Percentiles rank a stretch among this genome's conserved stretches.
phyloP scores from a whole-genome alignment of 1,140 invertebrate genomes.

The Pseudomyrmex dendroicus region DNA sequence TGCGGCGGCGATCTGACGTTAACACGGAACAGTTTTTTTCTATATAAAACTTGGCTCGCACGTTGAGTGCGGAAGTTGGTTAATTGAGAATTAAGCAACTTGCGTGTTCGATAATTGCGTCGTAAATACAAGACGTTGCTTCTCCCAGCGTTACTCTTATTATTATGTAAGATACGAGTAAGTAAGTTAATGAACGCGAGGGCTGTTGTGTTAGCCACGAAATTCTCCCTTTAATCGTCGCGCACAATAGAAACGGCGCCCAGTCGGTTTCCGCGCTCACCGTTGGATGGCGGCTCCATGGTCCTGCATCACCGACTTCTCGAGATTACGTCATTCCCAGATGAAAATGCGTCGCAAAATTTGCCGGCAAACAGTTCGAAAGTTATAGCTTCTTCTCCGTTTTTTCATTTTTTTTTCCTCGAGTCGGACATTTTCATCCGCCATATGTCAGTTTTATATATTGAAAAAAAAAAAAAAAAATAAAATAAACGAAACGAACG shows the following conservation, averaged over 20 bases:
- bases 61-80: no score
- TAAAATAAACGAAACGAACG: no score
- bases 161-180: neutral
- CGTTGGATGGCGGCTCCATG: slow-evolving; percentile 69
- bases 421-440: no score
- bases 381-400: neutral
- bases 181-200: neutral
- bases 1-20: no score
- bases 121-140: neutral
- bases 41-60: no score
- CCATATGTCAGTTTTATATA: no score
- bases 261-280: slow-evolving; percentile 59
- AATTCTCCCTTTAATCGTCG: slow-evolving; percentile 64
- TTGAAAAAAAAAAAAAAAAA: no score
- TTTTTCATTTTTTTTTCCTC: neutral
- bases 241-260: slow-evolving; percentile 48
- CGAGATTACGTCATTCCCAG: slow-evolving; percentile 24
- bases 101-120: neutral
- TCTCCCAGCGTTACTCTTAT: no score
- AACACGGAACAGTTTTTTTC: no score
- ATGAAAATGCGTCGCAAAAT: neutral
- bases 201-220: no score
- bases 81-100: no score
- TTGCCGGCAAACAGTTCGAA: neutral
- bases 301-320: slow-evolving; percentile 12